Evolutionary conservation across 2,113 vertebrate genomes (phyloP), one percentile per base, ranked within the genome.

Genomic region (Phylloscopus trochilus): DNA sequence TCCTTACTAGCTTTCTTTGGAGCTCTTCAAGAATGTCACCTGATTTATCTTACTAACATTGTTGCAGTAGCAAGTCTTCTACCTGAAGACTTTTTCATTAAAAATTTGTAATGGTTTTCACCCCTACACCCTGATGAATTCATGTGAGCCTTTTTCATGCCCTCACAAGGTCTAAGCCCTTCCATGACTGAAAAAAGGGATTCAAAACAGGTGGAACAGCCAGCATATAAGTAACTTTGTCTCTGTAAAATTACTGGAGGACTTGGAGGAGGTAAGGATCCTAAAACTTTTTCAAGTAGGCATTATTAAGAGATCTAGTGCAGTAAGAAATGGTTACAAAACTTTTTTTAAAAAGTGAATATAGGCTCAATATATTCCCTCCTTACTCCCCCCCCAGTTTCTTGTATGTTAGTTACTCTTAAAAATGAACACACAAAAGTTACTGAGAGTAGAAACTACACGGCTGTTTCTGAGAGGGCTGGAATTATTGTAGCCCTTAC

Each of bases 11-110:
- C 23, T 86, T 88, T 46, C 23, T 81, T 72, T 81, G 59, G 55
- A 93, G 59, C 64, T 69, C n/a, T 75, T 82, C 47, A 91, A 75
- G 86, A 93, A 92, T 89, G 81, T 92, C 83, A 87, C 80, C 73
- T 92, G 74, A 94, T 76, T 67, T 77, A 39, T 93, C 72, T 80
- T 88, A 62, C 43, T 78, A 47, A 72, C 69, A 59, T 44, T 70
- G 83, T 51, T 89, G 37, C 56, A 56, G 64, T 83, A 77, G 63
- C 43, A 63, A 52, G 26, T 92, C 79, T 81, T 76, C n/a, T 44
- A 43, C 89, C 55, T 89, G 37, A 74, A 68, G 37, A 52, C 11
- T 41, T 91, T 75, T 79, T 75, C 51, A 39, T 72, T 64, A 41
- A 85, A 81, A 81, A 19, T 41, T 60, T 79, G 31, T 55, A 21